A percentile compares a stretch with the other conserved stretches of the same genome.
These are phyloP conservation scores for Saccopteryx leptura DNA, from an alignment of 2,113 vertebrate genomes.

Conservation along the genomic window DNA sequence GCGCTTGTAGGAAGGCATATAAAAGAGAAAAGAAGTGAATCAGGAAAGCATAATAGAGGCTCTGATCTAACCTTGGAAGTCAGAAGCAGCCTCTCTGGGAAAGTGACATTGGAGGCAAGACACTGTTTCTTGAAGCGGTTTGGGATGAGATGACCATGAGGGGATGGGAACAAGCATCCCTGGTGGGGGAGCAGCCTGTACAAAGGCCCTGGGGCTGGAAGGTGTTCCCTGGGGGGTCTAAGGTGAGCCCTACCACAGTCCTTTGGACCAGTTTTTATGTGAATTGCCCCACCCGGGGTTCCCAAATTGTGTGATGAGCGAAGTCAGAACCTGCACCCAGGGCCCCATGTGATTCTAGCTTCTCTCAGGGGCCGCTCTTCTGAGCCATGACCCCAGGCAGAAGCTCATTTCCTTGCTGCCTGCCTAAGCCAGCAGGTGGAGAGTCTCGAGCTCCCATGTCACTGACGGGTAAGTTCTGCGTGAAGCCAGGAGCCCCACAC, in stretches of 20 bases:
- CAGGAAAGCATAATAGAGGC: background rate
- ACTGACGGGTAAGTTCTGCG: background rate
- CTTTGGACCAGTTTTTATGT: background rate
- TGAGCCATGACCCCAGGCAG: background rate
- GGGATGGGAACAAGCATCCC: background rate
- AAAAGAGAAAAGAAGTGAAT: background rate
- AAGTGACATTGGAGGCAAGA: background rate
- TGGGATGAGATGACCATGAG: rapidly evolving
- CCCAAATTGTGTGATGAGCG: background rate
- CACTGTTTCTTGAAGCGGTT: background rate
- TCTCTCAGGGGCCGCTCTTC: background rate
- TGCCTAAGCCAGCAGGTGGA: background rate
- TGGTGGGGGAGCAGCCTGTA: no score
- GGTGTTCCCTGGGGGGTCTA: background rate
- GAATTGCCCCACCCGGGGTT: background rate
- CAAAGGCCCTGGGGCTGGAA: background rate
- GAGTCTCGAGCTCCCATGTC: background rate
- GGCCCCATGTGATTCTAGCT: background rate
- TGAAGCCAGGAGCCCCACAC: background rate
- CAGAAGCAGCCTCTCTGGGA: background rate
- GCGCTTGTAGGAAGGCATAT: background rate
- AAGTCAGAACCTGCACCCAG: background rate
- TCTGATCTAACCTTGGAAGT: background rate
- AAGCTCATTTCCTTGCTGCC: background rate
- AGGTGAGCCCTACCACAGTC: background rate